Percentiles rank a stretch among this genome's conserved stretches.
Evolutionary conservation across 2,888 invertebrate genomes (phyloP).

Genomic region (Epinotia brunnichana): DNA sequence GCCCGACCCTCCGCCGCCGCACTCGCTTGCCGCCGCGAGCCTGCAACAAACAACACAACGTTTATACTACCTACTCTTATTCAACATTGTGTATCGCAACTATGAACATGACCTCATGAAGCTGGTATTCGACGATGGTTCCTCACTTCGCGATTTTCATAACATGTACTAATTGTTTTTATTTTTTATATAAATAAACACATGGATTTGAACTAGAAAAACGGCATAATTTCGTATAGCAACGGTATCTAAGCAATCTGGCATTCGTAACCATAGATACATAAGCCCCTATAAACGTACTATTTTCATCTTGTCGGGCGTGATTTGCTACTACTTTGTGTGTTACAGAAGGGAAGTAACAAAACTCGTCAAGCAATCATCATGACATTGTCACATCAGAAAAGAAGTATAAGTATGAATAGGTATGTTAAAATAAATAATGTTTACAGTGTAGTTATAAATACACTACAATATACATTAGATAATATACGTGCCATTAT

Average conservation of each 20-base stretch:
- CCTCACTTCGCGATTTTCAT: not conserved
- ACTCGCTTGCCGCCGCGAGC: slow-evolving; percentile 85
- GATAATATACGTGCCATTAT: not conserved
- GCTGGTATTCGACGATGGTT: not conserved
- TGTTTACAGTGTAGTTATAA: not conserved
- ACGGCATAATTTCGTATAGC: not conserved
- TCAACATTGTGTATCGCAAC: not conserved
- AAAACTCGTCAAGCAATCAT: not conserved
- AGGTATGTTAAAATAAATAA: not conserved
- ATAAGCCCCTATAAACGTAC: not conserved
- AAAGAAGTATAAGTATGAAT: not conserved
- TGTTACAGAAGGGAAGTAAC: not conserved
- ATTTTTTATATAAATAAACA: not conserved
- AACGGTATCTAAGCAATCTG: slow-evolving; percentile 8
- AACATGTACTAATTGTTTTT: not conserved
- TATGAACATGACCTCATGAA: not conserved
- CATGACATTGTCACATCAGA: not conserved
- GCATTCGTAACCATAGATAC: slow-evolving; percentile 10
- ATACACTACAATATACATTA: slow-evolving; percentile 14
- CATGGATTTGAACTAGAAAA: not conserved
- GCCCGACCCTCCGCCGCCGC: slow-evolving; percentile 80
- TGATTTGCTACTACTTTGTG: not conserved
- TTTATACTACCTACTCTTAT: not conserved
- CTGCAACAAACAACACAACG: slow-evolving; percentile 78
- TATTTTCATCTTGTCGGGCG: not conserved